phyloP scores from a whole-genome alignment of 35 echinoderm and acorn worm genomes.

The Lytechinus variegatus region DNA sequence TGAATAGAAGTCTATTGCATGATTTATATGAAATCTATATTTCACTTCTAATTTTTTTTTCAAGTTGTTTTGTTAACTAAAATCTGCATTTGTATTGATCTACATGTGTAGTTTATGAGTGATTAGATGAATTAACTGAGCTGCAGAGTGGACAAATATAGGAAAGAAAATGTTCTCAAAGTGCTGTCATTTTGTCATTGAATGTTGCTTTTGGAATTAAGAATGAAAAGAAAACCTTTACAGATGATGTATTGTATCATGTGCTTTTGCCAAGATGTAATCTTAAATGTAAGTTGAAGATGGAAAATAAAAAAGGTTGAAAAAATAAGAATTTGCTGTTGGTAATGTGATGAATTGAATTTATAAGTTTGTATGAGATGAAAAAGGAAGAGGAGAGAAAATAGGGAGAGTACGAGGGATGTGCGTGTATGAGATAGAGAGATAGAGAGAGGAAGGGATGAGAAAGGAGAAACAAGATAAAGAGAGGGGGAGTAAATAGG shows the following conservation, averaged over 20 bases:
- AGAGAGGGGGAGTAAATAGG: too few relatives aligned
- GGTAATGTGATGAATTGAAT: background rate
- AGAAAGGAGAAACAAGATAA: background rate
- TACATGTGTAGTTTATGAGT: background rate
- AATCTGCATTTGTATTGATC: background rate
- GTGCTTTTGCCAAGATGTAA: background rate
- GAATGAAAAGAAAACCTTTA: background rate
- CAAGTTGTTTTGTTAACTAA: background rate
- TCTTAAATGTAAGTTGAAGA: background rate
- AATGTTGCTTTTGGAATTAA: background rate
- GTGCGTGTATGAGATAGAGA: background rate
- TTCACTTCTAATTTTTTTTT: background rate
- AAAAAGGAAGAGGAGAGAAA: background rate
- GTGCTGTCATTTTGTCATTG: constrained; percentile 11
- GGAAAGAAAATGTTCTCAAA: background rate
- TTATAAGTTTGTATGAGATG: background rate
- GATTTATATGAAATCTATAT: background rate
- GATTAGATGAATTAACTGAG: background rate
- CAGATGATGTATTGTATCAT: constrained; percentile 1
- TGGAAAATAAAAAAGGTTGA: constrained; percentile 5
- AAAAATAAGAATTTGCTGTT: background rate
- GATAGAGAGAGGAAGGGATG: background rate
- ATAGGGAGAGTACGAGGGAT: background rate
- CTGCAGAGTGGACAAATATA: background rate
- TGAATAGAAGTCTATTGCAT: background rate